These are phyloP conservation scores for Syngnathoides biaculeatus DNA, from an alignment of 2,113 vertebrate genomes.

Conservation along the genomic window DNA sequence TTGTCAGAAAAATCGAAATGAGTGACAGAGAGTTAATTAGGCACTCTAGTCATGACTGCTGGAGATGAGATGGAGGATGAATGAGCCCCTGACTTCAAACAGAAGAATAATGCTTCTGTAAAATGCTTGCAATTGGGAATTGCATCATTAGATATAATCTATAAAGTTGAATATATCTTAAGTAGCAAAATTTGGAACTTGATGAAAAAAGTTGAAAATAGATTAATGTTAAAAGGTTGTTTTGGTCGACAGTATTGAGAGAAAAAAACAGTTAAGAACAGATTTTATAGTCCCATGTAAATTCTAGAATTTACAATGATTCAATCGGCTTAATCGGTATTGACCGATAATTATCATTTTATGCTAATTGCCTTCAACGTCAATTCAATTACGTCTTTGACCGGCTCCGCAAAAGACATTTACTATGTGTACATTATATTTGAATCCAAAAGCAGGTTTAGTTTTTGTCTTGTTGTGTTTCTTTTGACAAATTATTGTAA, in stretches of 20 bases:
- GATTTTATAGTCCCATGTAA: too few species aligned
- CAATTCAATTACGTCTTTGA: too few species aligned
- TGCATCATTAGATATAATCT: constrained; percentile 10
- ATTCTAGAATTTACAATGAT: too few species aligned
- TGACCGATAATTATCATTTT: too few species aligned
- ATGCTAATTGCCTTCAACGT: too few species aligned
- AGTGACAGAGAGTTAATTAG: constrained; percentile 67
- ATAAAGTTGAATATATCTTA: neutral
- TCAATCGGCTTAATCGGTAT: too few species aligned
- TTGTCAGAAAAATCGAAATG: constrained; percentile 58
- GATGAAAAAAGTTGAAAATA: neutral
- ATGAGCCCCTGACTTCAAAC: constrained; percentile 39
- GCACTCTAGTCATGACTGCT: constrained; percentile 63
- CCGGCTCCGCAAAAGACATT: too few species aligned
- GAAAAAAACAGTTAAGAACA: too few species aligned
- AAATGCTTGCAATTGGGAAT: constrained; percentile 19
- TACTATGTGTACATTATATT: too few species aligned
- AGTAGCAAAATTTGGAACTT: neutral
- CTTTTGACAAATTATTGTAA: too few species aligned
- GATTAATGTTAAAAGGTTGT: neutral
- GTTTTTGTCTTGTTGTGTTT: too few species aligned
- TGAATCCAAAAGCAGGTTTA: too few species aligned
- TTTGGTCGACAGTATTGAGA: neutral
- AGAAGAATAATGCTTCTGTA: constrained; percentile 35
- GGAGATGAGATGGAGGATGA: constrained; percentile 46